A percentile compares a stretch with the other conserved stretches of the same genome.
Conservation (phyloP, 1,140 invertebrate species). For the Drosophila suzukii region DNA sequence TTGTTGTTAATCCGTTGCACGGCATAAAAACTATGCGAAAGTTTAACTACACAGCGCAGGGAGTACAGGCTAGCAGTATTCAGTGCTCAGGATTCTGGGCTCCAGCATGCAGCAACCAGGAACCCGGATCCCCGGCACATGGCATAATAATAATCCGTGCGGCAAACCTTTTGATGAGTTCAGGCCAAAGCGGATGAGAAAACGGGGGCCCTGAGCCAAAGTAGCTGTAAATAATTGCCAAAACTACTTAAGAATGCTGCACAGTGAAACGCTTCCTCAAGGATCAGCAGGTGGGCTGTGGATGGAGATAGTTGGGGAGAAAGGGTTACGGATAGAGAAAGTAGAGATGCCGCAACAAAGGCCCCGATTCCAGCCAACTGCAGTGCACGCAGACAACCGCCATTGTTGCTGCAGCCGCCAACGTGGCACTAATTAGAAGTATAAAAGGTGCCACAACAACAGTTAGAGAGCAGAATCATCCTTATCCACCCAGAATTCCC, state of each 20-base stretch:
- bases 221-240: conserved; percentile 83
- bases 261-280: conserved; percentile 70
- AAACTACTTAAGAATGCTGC: conserved; percentile 82
- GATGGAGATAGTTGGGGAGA: not conserved
- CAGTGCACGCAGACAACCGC: conserved; percentile 50
- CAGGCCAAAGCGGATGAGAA: conserved; percentile 42
- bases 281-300: conserved; percentile 35
- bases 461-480: conserved; percentile 56
- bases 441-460: conserved; percentile 79
- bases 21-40: conserved; percentile 81
- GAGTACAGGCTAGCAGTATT: not conserved
- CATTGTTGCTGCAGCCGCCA: conserved; percentile 67
- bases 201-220: conserved; percentile 38
- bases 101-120: not conserved
- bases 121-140: conserved; percentile 32
- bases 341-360: conserved; percentile 66
- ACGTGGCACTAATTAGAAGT: conserved; percentile 81
- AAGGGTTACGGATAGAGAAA: not conserved
- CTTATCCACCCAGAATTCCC: not conserved
- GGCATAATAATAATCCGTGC: conserved; percentile 79
- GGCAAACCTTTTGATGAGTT: conserved; percentile 69
- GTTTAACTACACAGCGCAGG: conserved; percentile 55
- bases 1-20: conserved; percentile 80
- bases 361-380: conserved; percentile 48
- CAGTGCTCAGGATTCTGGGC: not conserved